Base-by-base conservation (phyloP, 2,797 vertebrate species). In the Danio tinwini region DNA sequence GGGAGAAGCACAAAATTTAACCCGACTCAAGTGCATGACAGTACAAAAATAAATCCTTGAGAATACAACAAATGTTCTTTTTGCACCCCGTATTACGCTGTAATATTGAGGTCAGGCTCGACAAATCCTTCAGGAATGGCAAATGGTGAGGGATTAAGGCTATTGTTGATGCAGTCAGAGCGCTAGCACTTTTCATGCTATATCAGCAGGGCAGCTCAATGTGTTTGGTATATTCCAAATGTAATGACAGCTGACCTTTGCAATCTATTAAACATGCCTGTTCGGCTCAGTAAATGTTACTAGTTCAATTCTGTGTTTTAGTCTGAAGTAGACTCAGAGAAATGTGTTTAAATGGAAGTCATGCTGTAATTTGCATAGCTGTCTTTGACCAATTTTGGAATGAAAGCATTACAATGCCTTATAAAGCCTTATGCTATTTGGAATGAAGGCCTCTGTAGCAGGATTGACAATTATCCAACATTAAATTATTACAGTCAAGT, bases 51-150 rank as follows among this genome's bases (percentile, higher is more conserved):
- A 37, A 74, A 52, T 50, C 56, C 56, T 39, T 3, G 5, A 63
- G 5, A 37, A 42, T 12, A 29, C 14, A 44, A 12, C 3, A 6
- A 44, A 42, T 42, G 17, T 64, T 74, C 16, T 29, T 62, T 7
- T 44, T 64, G 37, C 59, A 75, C 16, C 10, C 29, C 53, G 73
- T 21, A 64, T 75, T 52, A 55, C 3, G 2, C 39, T 64, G 14
- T 45, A 45, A 65, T 65, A 65, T 65, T 65, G 13, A 65, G 61
- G 74, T 65, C 49, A 76, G 19, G 39, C 49, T 76, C 40, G 55
- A 76, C 74, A 76, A 65, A 76, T 76, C 74, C 61, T 55, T 37
- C 17, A 64, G 71, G 49, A 47, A 61, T 49, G 71, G 44, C 42
- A 73, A 59, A 73, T 47, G 71, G 42, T 1, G 6, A 10, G 14